A percentile compares a stretch with the other conserved stretches of the same genome.
These are phyloP conservation scores for Pygmarrhopalites habei DNA, from an alignment of 1,140 invertebrate genomes.

Conservation along the genomic window DNA sequence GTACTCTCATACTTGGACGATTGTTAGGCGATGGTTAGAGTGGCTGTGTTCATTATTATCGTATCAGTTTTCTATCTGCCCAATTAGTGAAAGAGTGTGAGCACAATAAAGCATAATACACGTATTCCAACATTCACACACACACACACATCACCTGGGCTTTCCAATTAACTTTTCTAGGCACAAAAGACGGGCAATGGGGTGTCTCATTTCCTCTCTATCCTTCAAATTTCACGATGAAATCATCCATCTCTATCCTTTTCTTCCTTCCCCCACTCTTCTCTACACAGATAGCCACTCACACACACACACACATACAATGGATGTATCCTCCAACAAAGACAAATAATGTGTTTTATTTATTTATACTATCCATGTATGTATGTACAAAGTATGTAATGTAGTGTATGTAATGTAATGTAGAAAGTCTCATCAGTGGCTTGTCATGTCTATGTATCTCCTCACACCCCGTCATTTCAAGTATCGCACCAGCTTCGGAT, in stretches of 20 bases:
- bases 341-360: too few relatives aligned
- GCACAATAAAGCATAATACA: not conserved
- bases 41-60: not conserved
- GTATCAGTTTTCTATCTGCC: slow-evolving; percentile 28
- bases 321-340: not conserved
- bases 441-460: too few relatives aligned
- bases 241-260: not conserved
- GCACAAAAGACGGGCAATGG: slow-evolving; percentile 23
- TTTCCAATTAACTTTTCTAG: slow-evolving; percentile 29
- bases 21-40: too few relatives aligned
- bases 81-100: slow-evolving; percentile 11
- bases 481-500: too few relatives aligned
- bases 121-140: slow-evolving; percentile 4
- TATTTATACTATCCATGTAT: too few relatives aligned
- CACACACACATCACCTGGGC: slow-evolving; percentile 22
- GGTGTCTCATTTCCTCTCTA: slow-evolving; percentile 24
- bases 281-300: not conserved
- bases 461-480: too few relatives aligned
- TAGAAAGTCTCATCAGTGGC: too few relatives aligned
- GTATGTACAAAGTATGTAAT: too few relatives aligned
- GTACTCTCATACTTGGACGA: too few relatives aligned
- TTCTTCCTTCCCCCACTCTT: not conserved
- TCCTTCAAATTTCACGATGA: not conserved
- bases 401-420: too few relatives aligned
- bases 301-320: not conserved